phyloP scores from a whole-genome alignment of 2,888 invertebrate species.

The Trissoscelio sp. region DNA sequence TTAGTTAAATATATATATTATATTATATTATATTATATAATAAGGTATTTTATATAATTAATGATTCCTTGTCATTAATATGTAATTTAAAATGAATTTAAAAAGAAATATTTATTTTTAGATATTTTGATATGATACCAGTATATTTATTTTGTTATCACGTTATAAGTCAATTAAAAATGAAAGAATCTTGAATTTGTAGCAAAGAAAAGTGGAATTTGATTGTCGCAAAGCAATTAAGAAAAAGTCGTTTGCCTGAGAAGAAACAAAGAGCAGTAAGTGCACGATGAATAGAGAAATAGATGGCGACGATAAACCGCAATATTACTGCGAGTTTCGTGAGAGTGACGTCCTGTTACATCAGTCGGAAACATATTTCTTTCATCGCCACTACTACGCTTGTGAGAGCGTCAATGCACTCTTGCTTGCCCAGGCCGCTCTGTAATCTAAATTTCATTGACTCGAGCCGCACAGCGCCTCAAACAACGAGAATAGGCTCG shows the following conservation, averaged over 20 bases:
- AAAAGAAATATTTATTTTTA: too few relatives aligned
- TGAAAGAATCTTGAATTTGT: too few relatives aligned
- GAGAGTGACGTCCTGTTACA: slow-evolving; percentile 79
- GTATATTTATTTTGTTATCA: too few relatives aligned
- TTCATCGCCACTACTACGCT: slow-evolving; percentile 61
- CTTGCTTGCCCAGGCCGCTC: slow-evolving; percentile 8
- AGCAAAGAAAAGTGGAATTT: too few relatives aligned
- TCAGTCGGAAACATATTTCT: slow-evolving; percentile 74
- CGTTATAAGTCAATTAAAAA: too few relatives aligned
- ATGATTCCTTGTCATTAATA: too few relatives aligned
- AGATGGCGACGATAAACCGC: slow-evolving; percentile 51
- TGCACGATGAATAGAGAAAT: slow-evolving; percentile 26
- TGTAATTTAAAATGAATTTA: too few relatives aligned
- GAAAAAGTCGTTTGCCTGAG: slow-evolving; percentile 27
- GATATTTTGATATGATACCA: too few relatives aligned
- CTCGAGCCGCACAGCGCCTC: slow-evolving; percentile 17
- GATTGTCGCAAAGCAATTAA: slow-evolving; percentile 26
- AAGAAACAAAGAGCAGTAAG: slow-evolving; percentile 25
- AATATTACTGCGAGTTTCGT: slow-evolving; percentile 30
- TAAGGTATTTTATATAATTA: too few relatives aligned
- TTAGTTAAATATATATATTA: too few relatives aligned
- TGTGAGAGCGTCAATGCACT: slow-evolving; percentile 22
- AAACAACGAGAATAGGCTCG: slow-evolving; percentile 30
- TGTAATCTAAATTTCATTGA: slow-evolving; percentile 64
- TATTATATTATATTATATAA: too few relatives aligned